Base-by-base conservation (phyloP, 2,797 vertebrate species). In the Malurus splendens region DNA sequence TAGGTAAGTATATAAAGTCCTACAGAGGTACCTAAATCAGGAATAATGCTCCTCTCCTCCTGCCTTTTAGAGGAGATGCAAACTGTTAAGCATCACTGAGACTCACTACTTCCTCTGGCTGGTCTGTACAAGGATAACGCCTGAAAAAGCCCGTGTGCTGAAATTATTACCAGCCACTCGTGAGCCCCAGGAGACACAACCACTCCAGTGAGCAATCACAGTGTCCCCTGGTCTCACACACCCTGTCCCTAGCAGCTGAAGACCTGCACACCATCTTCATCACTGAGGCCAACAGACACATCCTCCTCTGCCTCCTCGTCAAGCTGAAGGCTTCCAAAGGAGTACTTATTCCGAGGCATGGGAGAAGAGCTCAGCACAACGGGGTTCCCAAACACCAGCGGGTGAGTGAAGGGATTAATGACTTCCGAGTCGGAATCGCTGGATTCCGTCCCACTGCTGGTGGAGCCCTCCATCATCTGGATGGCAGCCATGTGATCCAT, bases 371-470 rank as follows among this genome's bases (percentile, higher is more conserved):
- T 96, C 44, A 97, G 84, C 52, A 97, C 98, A 3, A 94, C 86
- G 0, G 97, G 96, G 78, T 97, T 97, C 38, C 96, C 91, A 30
- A 96, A 97, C 65, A 97, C 92, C 30, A 97, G 84, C 14, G 98
- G 94, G 14, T 97, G 97, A 90, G 95, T 95, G 82, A 96, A 95
- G 42, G 97, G 93, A 86, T 96, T 96, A 51, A 92, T 94, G 79
- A 95, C 80, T 50, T 97, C 97, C 0, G 96, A 96, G 95, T 99
- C 98, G 0, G 98, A 99, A 96, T 99, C 98, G 4, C 98, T 98
- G 47, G 98, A 98, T 89, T 99, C 98, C 2, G 98, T 98, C 14
- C 98, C 98, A 8, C 98, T 99, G 90, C 98, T 98, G 24, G 97
- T 98, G 75, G 97, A 98, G 88, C 97, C 97, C 74, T 99, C 98